Base-by-base conservation (phyloP, 1,140 invertebrate species). In the Brachionus angularis region DNA sequence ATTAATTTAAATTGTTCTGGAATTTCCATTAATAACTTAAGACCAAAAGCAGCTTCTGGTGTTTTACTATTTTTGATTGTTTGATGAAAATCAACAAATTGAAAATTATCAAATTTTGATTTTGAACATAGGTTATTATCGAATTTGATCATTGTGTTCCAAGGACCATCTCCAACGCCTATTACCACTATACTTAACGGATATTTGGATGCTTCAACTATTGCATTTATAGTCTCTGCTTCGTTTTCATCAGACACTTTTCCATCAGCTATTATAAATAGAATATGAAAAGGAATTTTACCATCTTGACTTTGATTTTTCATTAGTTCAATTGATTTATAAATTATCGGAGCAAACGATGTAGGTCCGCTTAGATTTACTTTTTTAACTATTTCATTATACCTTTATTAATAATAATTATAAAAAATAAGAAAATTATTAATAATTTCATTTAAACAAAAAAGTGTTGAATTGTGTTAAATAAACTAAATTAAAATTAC, bases 171-270 rank as follows among this genome's bases (percentile, higher is more conserved):
- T 0, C 85, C 85, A 14, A 83, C 23, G 5, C 85, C 85, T n/a
- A 85, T 83, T 4, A 85, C 80, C 39, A 85, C 83, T 44, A 85
- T 84, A 67, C 83, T 84, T 8, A 85, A 76, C 2, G 85, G 83
- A 64, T 81, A 78, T 23, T 79, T 73, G 10, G 84, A 84, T 4
- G 85, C 85, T 25, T 81, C 76, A 3, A 85, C 82, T 10, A 85
- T 84, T 4, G 84, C 83, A 33, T 83, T 74, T 8, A 79, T 77
- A 12, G 81, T 84, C n/a, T 74, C 74, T 3, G 8, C 1, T 39
- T 39, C 34, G 36, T 73, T 62, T 69, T 84, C 81, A 49, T 83
- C 81, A 2, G 78, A 80, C 4, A 85, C 81, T 73, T 84, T 83
- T 1, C 84, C 84, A 72, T 85, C 84, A 23, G 83, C 82, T 42